Conservation (phyloP, 1,140 invertebrate genomes). For the Aphelinus certus region DNA sequence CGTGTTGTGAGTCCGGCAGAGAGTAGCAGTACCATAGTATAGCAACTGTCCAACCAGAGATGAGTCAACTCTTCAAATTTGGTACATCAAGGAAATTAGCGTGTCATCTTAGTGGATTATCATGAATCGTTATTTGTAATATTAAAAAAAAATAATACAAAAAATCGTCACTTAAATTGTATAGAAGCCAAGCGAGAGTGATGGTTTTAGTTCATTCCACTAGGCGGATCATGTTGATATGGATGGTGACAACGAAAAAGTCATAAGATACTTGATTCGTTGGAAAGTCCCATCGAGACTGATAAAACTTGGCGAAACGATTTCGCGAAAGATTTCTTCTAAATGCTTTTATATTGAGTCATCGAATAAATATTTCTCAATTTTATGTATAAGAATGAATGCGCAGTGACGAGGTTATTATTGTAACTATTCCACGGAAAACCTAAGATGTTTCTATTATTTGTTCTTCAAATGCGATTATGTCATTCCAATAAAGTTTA, state of each 20-base stretch:
- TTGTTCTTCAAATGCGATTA: slow-evolving; percentile 42
- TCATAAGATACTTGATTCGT: slow-evolving; percentile 21
- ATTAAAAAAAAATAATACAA: slow-evolving; percentile 22
- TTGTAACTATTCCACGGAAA: slow-evolving; percentile 33
- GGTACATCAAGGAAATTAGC: slow-evolving; percentile 31
- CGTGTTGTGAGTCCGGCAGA: slow-evolving; percentile 57
- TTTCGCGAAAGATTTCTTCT: slow-evolving; percentile 33
- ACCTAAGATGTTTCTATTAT: slow-evolving; percentile 40
- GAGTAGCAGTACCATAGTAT: slow-evolving; percentile 59
- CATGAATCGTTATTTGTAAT: slow-evolving; percentile 36
- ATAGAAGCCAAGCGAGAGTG: slow-evolving; percentile 32
- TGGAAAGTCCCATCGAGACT: slow-evolving; percentile 31
- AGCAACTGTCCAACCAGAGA: slow-evolving; percentile 39
- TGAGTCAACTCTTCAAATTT: slow-evolving; percentile 19
- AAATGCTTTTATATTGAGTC: slow-evolving; percentile 40
- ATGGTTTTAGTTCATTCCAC: slow-evolving; percentile 32
- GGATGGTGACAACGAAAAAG: slow-evolving; percentile 35
- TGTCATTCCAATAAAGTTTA: slow-evolving; percentile 42
- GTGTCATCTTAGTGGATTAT: slow-evolving; percentile 34
- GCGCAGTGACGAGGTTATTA: slow-evolving; percentile 29
- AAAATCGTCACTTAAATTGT: slow-evolving; percentile 34
- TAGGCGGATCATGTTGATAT: slow-evolving; percentile 26
- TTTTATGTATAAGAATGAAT: slow-evolving; percentile 37
- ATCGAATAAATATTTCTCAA: slow-evolving; percentile 37
- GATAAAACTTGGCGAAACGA: slow-evolving; percentile 30